Evolutionary conservation across 2,113 vertebrate species (phyloP).

Genomic region (Gadus chalcogrammus): DNA sequence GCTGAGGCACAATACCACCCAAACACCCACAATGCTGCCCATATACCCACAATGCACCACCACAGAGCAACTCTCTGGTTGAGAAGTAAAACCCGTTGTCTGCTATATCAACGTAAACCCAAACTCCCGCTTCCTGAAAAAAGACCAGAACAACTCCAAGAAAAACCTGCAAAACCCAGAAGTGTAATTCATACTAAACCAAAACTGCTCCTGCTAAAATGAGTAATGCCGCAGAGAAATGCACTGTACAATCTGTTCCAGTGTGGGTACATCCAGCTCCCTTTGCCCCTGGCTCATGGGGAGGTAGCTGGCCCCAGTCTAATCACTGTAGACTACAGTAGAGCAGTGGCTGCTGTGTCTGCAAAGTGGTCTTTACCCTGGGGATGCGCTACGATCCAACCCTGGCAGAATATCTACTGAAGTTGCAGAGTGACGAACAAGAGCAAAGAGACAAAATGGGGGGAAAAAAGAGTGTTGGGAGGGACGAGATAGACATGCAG

Average conservation of each 20-base stretch:
- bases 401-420: conserved; percentile 29
- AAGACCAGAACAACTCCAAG: too few species aligned
- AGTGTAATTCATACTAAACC: too few species aligned
- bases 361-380: conserved; percentile 38
- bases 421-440: conserved; percentile 4
- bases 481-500: not conserved
- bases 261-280: conserved; percentile 20
- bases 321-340: conserved; percentile 52
- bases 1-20: too few species aligned
- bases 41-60: too few species aligned
- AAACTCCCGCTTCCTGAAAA: too few species aligned
- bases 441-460: conserved; percentile 8
- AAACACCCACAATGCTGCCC: too few species aligned
- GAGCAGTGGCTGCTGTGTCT: conserved; percentile 51
- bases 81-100: too few species aligned
- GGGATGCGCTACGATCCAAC: conserved; percentile 47
- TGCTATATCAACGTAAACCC: too few species aligned
- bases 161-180: too few species aligned
- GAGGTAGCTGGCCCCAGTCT: conserved; percentile 38
- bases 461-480: not conserved
- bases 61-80: too few species aligned
- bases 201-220: too few species aligned
- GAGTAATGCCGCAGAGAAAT: conserved; percentile 13
- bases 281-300: conserved; percentile 26
- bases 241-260: conserved; percentile 37